Percentiles rank a stretch among this genome's conserved stretches.
Evolutionary conservation across 1,140 invertebrate genomes (phyloP).

Genomic region (Temnothorax curvispinosus): DNA sequence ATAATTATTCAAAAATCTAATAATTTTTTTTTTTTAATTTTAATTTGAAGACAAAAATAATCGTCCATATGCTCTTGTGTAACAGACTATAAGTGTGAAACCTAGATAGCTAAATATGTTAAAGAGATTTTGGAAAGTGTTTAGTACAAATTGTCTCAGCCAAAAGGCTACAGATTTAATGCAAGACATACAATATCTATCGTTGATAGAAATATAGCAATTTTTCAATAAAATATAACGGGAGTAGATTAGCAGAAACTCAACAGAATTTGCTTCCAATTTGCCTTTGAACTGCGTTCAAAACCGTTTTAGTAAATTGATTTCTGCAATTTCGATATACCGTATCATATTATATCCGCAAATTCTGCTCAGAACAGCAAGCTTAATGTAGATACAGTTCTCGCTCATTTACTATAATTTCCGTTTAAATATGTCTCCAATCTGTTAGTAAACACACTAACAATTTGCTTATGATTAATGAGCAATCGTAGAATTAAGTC

Average conservation of each 20-base stretch:
- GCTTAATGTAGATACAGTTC: too few relatives aligned
- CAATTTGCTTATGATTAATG: background rate
- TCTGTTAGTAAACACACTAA: too few relatives aligned
- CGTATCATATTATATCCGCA: background rate
- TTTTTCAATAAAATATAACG: background rate
- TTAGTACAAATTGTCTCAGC: background rate
- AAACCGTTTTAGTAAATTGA: too few relatives aligned
- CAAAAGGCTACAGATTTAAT: background rate
- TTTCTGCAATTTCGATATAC: too few relatives aligned
- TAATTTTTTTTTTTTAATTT: too few relatives aligned
- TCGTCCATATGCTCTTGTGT: too few relatives aligned
- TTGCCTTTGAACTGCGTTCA: too few relatives aligned
- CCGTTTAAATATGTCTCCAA: too few relatives aligned
- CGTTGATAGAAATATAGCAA: background rate
- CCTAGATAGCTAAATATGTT: background rate
- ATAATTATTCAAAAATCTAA: too few relatives aligned
- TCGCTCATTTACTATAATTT: too few relatives aligned
- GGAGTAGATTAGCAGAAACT: background rate
- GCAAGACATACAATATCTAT: background rate
- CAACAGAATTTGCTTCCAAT: background rate
- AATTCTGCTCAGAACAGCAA: background rate
- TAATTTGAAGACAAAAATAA: too few relatives aligned
- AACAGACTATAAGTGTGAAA: background rate
- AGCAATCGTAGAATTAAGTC: background rate
- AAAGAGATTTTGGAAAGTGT: background rate